Conservation (phyloP, 1,140 invertebrate genomes). For the Panagrolaimus sp. region DNA sequence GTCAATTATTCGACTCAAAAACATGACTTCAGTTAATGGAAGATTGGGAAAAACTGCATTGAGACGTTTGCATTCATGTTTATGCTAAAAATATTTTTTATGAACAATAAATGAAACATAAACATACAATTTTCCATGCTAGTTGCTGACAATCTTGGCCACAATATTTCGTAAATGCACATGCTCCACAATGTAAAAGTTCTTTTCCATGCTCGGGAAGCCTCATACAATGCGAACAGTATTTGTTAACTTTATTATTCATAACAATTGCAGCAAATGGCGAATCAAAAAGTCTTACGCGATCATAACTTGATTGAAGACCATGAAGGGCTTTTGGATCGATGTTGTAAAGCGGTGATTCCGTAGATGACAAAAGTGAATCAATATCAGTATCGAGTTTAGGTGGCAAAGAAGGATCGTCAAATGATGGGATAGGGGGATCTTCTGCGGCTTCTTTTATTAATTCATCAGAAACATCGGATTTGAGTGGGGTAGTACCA, state of each 20-base stretch:
- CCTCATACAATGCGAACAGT: slow-evolving; percentile 41
- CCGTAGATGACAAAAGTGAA: background rate
- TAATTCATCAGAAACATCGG: background rate
- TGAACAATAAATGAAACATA: slow-evolving; percentile 18
- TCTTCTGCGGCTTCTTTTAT: background rate
- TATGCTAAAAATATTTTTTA: background rate
- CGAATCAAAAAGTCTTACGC: background rate
- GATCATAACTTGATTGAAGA: slow-evolving; percentile 8
- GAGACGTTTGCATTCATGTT: background rate
- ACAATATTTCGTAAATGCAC: slow-evolving; percentile 44
- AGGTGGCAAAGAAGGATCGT: background rate
- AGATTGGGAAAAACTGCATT: slow-evolving; percentile 43
- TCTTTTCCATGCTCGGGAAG: slow-evolving; percentile 30
- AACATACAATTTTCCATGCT: slow-evolving; percentile 42
- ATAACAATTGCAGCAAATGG: slow-evolving; percentile 1
- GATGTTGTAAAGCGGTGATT: background rate
- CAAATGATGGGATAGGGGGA: too few relatives aligned
- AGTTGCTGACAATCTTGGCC: slow-evolving; percentile 45
- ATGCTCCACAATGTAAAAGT: slow-evolving; percentile 34
- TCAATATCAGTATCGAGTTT: background rate
- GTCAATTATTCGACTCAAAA: slow-evolving; percentile 47
- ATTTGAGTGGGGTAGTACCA: too few relatives aligned
- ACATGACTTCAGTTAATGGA: slow-evolving; percentile 48
- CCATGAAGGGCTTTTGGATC: background rate
- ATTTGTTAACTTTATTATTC: slow-evolving; percentile 27